Conservation (phyloP, 2,888 invertebrate genomes). For the Tetragonula carbonaria region DNA sequence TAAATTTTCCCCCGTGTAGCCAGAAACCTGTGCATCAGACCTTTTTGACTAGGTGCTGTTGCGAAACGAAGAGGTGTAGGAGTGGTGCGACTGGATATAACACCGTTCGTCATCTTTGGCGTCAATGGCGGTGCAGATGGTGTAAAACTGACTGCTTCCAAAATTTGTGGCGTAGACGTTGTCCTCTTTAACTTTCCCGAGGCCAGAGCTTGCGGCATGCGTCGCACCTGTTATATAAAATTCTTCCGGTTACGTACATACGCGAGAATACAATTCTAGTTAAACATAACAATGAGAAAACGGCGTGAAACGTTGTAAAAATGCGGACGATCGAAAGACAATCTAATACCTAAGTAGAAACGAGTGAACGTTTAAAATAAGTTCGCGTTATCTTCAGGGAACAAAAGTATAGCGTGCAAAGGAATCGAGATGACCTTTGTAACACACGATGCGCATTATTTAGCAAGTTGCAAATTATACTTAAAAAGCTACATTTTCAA, state of each 20-base stretch:
- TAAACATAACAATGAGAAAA: background rate
- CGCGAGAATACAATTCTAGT: background rate
- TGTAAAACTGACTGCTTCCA: conserved; percentile 72
- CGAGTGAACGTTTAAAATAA: background rate
- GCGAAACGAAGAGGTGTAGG: conserved; percentile 85
- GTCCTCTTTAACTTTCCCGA: conserved; percentile 80
- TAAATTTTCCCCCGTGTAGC: conserved; percentile 90
- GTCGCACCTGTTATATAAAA: conserved; percentile 71
- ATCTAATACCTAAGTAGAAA: background rate
- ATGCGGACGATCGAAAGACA: background rate
- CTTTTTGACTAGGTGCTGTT: conserved; percentile 88
- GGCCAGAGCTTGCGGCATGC: conserved; percentile 79
- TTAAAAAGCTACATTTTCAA: conserved; percentile 15
- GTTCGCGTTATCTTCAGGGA: background rate
- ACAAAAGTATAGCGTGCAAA: background rate
- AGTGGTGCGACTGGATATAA: conserved; percentile 77
- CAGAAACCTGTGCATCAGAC: conserved; percentile 92
- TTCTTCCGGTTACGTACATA: background rate
- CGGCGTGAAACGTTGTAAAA: background rate
- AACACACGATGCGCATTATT: background rate
- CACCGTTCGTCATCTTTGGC: conserved; percentile 81
- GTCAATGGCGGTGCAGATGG: conserved; percentile 66
- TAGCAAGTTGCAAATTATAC: background rate
- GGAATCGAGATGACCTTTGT: background rate
- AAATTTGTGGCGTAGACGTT: conserved; percentile 80